Base-by-base conservation (phyloP, 2,797 vertebrate species). In the Florisuga fusca region DNA sequence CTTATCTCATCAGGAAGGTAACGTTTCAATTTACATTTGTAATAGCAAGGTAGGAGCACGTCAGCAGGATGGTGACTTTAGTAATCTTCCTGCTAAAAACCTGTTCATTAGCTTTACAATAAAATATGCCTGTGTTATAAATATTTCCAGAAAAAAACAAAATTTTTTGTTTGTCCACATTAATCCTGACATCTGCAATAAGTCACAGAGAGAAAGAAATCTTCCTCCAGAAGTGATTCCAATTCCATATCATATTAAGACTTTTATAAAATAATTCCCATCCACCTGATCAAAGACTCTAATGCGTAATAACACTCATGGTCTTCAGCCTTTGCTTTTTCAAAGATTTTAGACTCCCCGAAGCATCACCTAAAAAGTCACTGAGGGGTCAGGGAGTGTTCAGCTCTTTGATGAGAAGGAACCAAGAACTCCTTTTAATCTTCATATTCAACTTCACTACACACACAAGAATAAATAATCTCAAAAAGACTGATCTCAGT, bases 121-220 rank as follows among this genome's bases (percentile, higher is more conserved):
- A 63, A 84, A 91, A 94, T 89, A 76, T 41, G 36, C 41, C 43
- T 20, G 2, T 46, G 8, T 43, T 88, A 73, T 57, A 95, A 82
- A 93, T 93, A 92, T 82, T 92, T 68, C 76, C 69, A 84, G 67
- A 73, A 76, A 88, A 76, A 27, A 89, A 46, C 36, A 69, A 74
- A 91, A 86, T 27, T 94, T 88, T 73, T 33, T 12, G 7, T 34
- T 87, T 79, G 62, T 79, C 74, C 78, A 2, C 29, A 6, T 88
- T 71, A 84, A 79, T 93, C 46, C 57, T 91, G 82, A 58, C 53
- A 74, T 87, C 38, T 85, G 58, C 66, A 72, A 10, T 66, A 55
- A 38, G 62, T 81, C 66, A 53, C 9, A 16, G 1, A 31, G 55
- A 91, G 59, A 46, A 80, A 58, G 79, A 84, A 93, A 84, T 78